A percentile compares a stretch with the other conserved stretches of the same genome.
These are phyloP conservation scores for Euplagia quadripunctaria DNA, from an alignment of 2,888 invertebrate genomes.

Conservation along the genomic window DNA sequence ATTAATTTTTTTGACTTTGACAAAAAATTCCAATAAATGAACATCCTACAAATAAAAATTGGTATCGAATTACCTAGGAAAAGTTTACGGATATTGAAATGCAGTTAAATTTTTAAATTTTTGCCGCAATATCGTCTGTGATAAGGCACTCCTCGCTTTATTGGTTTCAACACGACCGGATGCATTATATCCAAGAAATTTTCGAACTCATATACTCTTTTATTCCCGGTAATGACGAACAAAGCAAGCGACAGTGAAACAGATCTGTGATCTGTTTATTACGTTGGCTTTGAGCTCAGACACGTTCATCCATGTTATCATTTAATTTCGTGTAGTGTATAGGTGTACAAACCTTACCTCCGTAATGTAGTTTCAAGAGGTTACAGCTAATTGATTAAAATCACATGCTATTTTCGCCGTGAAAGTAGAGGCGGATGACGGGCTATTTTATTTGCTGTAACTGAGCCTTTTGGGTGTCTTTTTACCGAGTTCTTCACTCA, in stretches of 20 bases:
- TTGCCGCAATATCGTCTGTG: neutral
- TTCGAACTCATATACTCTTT: neutral
- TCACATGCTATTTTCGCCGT: too few relatives aligned
- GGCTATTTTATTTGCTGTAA: too few relatives aligned
- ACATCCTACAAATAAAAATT: neutral
- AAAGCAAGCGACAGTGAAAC: neutral
- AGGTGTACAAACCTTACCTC: neutral
- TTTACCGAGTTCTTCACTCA: neutral
- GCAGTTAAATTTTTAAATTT: neutral
- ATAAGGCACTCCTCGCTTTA: conserved; percentile 11
- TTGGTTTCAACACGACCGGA: neutral
- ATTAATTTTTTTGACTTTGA: too few relatives aligned
- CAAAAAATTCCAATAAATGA: neutral
- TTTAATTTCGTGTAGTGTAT: neutral
- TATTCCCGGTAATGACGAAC: neutral
- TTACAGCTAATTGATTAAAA: too few relatives aligned
- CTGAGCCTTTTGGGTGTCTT: too few relatives aligned
- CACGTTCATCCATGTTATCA: neutral
- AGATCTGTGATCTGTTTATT: neutral
- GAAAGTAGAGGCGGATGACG: too few relatives aligned
- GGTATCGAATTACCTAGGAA: neutral
- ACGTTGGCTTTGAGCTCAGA: neutral
- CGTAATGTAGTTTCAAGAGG: neutral
- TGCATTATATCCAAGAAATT: neutral
- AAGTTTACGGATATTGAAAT: conserved; percentile 14